Conservation (phyloP, 2,113 vertebrate genomes). For the Vidua macroura region DNA sequence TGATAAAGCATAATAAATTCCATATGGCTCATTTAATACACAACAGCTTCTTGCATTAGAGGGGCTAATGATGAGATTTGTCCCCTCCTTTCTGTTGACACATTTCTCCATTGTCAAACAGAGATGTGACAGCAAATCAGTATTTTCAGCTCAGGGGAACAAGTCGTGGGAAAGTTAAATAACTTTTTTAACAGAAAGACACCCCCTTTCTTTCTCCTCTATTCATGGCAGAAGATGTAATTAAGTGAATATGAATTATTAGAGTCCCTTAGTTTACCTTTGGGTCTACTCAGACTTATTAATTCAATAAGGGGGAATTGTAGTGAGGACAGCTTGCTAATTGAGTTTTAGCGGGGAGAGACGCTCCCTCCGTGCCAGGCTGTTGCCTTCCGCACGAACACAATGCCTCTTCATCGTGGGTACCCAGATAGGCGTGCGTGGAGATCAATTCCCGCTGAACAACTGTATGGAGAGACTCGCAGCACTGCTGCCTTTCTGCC, state of each 20-base stretch:
- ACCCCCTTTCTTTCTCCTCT: conserved; percentile 66
- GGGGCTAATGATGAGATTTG: conserved; percentile 80
- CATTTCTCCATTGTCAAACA: conserved; percentile 94
- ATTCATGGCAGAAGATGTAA: conserved; percentile 76
- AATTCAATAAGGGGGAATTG: conserved; percentile 74
- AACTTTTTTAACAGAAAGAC: conserved; percentile 77
- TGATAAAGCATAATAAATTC: conserved; percentile 99
- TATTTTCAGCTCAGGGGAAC: conserved; percentile 82
- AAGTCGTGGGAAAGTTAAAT: conserved; percentile 99
- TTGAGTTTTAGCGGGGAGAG: conserved; percentile 66
- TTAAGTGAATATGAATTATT: conserved; percentile 84
- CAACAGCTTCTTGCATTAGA: conserved; percentile 92
- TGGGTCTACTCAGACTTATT: conserved; percentile 75
- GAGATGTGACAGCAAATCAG: conserved; percentile 83
- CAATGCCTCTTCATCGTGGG: background rate
- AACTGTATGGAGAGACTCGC: rapidly evolving
- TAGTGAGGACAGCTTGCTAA: conserved; percentile 71
- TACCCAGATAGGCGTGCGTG: background rate
- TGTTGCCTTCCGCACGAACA: conserved; percentile 18
- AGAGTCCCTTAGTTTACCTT: conserved; percentile 78
- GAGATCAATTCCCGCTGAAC: background rate
- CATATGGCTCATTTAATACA: conserved; percentile 98
- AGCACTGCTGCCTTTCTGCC: background rate
- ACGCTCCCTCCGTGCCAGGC: conserved; percentile 7
- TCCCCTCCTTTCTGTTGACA: conserved; percentile 92